These are phyloP conservation scores for Agapornis canus DNA, from an alignment of 2,797 vertebrate species.

Conservation along the genomic window DNA sequence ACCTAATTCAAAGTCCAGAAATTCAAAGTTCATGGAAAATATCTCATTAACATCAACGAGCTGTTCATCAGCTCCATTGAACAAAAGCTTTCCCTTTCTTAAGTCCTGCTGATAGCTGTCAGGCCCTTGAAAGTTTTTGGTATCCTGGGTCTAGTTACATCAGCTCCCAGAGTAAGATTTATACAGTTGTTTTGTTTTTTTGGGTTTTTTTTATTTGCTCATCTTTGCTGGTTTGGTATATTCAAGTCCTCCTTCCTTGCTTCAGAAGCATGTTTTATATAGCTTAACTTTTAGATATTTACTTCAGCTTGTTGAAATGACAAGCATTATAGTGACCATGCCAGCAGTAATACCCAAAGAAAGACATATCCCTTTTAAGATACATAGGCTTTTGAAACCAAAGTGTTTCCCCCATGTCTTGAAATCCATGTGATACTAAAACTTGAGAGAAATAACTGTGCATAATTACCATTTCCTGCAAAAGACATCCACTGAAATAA, in stretches of 20 bases:
- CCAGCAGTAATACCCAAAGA: neutral
- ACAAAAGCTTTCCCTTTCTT: neutral
- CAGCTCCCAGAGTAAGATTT: neutral
- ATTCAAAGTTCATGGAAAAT: neutral
- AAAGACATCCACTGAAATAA: neutral
- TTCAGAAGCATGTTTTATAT: neutral
- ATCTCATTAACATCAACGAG: conserved; percentile 20
- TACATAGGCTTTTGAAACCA: neutral
- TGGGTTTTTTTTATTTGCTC: neutral
- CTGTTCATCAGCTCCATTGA: conserved; percentile 15
- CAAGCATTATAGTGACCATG: neutral
- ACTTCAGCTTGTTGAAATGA: neutral
- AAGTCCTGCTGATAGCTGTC: neutral
- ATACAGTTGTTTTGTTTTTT: neutral
- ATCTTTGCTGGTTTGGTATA: neutral
- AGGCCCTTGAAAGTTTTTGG: neutral
- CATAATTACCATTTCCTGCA: neutral
- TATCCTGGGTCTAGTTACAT: neutral
- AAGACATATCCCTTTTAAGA: neutral
- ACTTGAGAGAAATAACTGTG: neutral
- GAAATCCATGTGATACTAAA: neutral
- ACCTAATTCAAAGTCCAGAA: conserved; percentile 20
- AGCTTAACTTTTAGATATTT: neutral
- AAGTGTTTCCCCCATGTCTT: neutral
- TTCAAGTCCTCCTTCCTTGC: neutral